phyloP scores from a whole-genome alignment of 2,888 invertebrate species.

The Drosophila falleni region DNA sequence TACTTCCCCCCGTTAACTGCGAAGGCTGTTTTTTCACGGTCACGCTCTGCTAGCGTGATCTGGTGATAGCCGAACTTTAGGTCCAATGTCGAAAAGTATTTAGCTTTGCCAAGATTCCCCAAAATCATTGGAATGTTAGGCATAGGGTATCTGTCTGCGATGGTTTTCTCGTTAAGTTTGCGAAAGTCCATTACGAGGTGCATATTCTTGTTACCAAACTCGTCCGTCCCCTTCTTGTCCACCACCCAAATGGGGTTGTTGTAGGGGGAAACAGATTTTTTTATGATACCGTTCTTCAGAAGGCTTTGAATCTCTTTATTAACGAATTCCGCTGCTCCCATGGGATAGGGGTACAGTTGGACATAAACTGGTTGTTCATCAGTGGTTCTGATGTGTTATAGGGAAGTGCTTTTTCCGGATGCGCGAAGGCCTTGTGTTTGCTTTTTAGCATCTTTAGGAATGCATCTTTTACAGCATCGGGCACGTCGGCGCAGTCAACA shows the following conservation, averaged over 20 bases:
- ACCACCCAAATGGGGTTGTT: too few species aligned
- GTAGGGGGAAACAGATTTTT: too few species aligned
- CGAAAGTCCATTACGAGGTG: too few species aligned
- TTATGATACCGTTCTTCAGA: too few species aligned
- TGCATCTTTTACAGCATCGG: not conserved
- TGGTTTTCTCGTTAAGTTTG: too few species aligned
- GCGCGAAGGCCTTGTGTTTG: not conserved
- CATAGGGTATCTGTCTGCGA: not conserved
- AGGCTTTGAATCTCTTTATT: not conserved
- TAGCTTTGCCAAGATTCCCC: slow-evolving; percentile 8
- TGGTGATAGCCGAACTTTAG: slow-evolving; percentile 24
- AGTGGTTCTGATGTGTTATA: not conserved
- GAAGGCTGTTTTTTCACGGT: slow-evolving; percentile 22
- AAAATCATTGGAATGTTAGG: not conserved
- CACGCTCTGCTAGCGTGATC: slow-evolving; percentile 17
- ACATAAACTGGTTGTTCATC: not conserved
- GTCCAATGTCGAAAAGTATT: slow-evolving; percentile 14
- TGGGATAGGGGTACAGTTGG: not conserved
- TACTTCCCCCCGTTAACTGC: slow-evolving; percentile 13
- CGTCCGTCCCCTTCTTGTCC: too few species aligned
- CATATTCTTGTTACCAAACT: too few species aligned
- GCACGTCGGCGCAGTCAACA: not conserved
- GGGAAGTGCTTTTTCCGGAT: not conserved
- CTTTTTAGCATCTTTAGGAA: not conserved
- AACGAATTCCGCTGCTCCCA: not conserved